Percentiles rank a stretch among this genome's conserved stretches.
These are phyloP conservation scores for Glossophaga mutica DNA, from an alignment of 2,797 vertebrate genomes.

Conservation along the genomic window DNA sequence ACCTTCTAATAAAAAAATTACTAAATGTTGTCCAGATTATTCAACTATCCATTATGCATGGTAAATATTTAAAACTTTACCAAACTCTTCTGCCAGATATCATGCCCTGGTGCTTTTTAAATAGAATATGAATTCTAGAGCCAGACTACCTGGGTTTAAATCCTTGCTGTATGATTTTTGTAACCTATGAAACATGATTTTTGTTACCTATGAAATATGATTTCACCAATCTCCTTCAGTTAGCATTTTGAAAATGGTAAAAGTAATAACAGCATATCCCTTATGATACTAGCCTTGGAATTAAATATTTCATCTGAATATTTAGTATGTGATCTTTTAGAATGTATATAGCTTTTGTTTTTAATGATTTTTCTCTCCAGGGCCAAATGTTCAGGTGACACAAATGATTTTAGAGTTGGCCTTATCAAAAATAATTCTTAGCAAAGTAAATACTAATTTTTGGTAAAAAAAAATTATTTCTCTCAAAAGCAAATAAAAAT, in stretches of 20 bases:
- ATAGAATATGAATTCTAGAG: neutral
- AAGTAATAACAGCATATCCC: neutral
- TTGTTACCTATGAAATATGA: neutral
- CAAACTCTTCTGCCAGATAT: neutral
- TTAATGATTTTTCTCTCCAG: neutral
- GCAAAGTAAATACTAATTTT: conserved; percentile 3
- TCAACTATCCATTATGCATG: neutral
- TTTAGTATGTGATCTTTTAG: neutral
- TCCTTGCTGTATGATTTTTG: neutral
- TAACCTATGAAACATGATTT: neutral
- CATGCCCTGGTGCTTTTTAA: neutral
- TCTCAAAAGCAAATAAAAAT: conserved; percentile 35
- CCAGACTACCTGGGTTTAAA: neutral
- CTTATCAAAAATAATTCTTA: conserved; percentile 13
- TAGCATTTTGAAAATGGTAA: neutral
- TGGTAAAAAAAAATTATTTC: neutral
- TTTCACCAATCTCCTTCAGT: neutral
- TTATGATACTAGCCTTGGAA: neutral
- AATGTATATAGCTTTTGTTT: neutral
- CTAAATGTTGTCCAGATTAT: neutral
- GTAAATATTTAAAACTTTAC: neutral
- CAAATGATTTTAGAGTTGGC: neutral
- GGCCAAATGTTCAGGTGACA: neutral
- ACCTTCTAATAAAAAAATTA: neutral
- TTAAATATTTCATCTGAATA: conserved; percentile 10